A percentile compares a stretch with the other conserved stretches of the same genome.
Conservation (phyloP, 1,140 invertebrate genomes). For the Magallana gigas region DNA sequence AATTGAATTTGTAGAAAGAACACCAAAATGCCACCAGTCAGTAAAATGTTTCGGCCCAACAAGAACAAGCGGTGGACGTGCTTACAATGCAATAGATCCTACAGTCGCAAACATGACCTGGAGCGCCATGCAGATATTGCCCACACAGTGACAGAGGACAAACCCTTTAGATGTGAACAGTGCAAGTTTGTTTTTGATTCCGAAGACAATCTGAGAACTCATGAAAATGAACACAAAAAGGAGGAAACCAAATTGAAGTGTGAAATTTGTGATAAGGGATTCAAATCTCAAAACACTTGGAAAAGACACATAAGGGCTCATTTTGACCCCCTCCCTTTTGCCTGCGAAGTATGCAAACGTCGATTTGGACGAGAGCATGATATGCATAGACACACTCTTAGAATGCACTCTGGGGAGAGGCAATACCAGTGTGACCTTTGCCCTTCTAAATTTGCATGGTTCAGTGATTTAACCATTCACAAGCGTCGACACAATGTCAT, state of each 20-base stretch:
- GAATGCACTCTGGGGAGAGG: background rate
- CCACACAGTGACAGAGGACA: background rate
- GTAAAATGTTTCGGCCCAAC: background rate
- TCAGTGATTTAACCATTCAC: conserved; percentile 7
- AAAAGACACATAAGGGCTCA: conserved; percentile 1
- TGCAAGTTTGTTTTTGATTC: conserved; percentile 4
- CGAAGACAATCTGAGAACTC: background rate
- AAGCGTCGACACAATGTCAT: background rate
- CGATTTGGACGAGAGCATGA: conserved; percentile 6
- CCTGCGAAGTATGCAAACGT: background rate
- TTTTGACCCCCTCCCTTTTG: background rate
- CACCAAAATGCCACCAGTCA: no score
- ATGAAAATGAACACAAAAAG: background rate
- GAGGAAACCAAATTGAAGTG: conserved; percentile 1
- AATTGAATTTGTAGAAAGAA: no score
- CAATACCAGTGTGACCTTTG: background rate
- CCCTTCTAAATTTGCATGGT: conserved; percentile 17
- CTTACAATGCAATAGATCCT: background rate
- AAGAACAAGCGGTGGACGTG: background rate
- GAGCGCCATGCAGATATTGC: background rate
- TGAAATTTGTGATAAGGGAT: conserved; percentile 5
- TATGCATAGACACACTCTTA: background rate
- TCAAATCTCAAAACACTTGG: conserved; percentile 3
- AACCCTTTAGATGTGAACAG: background rate
- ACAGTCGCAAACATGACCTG: conserved; percentile 15